Evolutionary conservation across 2,113 vertebrate genomes (phyloP), one percentile per base, ranked within the genome.

Genomic region (Bucco capensis): DNA sequence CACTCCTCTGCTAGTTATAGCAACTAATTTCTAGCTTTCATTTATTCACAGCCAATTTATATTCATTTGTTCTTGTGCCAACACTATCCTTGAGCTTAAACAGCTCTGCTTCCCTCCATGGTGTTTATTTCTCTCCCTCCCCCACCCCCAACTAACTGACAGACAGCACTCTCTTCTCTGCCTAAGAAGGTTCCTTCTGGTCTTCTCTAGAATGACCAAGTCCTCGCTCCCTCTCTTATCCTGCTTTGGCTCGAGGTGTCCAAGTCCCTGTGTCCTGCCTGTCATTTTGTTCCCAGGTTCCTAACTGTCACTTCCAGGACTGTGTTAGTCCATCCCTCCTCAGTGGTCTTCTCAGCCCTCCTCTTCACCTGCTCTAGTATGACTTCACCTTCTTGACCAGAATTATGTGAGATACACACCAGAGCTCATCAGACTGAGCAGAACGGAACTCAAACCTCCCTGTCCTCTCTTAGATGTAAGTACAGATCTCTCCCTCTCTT

Each of bases 31-130:
- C 65, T 78, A 82, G 80, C 74, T 95, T 67, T 0, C 0, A 84
- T 92, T 96, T 94, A 93, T 93, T 90, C 70, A 53, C 78, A 61
- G 86, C 61, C 65, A 90, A 93, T 92, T 95, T 82, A 67, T 60
- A 78, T 75, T 86, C 65, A 95, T 86, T 81, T 96, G 80, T 95
- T 96, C 89, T 86, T 3, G 3, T 95, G 95, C 91, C 94, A 94
- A 40, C 73, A 57, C 53, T 78, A 72, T 60, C 57, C 65, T 86
- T 81, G 22, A 93, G 83, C 81, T 93, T 75, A 71, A 96, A 84
- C 28, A 78, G 91, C 73, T 93, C 83, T 84, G 73, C 58, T 86
- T 81, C 70, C 77, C 73, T 56, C 61, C 44, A 71, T 3, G 3
- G 35, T 51, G 44, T 75, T 88, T 81, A 42, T 50, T 85, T 90